A percentile compares a stretch with the other conserved stretches of the same genome.
Conservation (phyloP, 2,797 vertebrate genomes). For the Xenentodon cancila region DNA sequence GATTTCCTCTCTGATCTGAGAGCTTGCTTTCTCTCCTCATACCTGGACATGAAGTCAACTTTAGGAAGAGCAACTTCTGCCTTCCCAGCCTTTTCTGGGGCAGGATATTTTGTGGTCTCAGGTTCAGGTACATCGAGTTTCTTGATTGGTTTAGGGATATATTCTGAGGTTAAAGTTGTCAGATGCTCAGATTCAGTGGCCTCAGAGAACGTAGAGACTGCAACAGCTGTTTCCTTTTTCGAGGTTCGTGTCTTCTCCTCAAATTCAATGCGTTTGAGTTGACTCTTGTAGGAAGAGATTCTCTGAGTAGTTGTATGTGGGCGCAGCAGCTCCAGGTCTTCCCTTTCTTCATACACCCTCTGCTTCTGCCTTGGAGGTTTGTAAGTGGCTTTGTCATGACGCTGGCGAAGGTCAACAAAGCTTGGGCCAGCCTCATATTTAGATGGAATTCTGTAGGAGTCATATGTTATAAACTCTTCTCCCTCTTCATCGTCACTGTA, state of each 20-base stretch:
- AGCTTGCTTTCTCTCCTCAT: conserved; percentile 94
- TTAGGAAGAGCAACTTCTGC: conserved; percentile 85
- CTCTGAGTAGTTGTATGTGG: conserved; percentile 85
- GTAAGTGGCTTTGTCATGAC: conserved; percentile 89
- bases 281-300: conserved; percentile 89
- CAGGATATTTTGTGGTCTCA: conserved; percentile 74
- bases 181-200: conserved; percentile 81
- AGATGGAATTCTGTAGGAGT: conserved; percentile 91
- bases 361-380: conserved; percentile 88
- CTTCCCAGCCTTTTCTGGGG: conserved; percentile 76
- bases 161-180: conserved; percentile 81
- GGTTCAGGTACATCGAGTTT: conserved; percentile 78
- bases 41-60: conserved; percentile 95
- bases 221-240: conserved; percentile 83
- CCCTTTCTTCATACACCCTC: conserved; percentile 90
- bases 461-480: conserved; percentile 84
- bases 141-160: conserved; percentile 89
- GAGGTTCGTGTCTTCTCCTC: conserved; percentile 88
- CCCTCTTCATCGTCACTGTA: conserved; percentile 83
- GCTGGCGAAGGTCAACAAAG: conserved; percentile 90
- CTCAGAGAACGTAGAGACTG: conserved; percentile 82
- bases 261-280: conserved; percentile 90
- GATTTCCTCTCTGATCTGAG: conserved; percentile 88
- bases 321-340: conserved; percentile 93
- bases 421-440: conserved; percentile 91